A percentile compares a stretch with the other conserved stretches of the same genome.
phyloP scores from a whole-genome alignment of 1,140 invertebrate genomes.

The Drosophila repleta region DNA sequence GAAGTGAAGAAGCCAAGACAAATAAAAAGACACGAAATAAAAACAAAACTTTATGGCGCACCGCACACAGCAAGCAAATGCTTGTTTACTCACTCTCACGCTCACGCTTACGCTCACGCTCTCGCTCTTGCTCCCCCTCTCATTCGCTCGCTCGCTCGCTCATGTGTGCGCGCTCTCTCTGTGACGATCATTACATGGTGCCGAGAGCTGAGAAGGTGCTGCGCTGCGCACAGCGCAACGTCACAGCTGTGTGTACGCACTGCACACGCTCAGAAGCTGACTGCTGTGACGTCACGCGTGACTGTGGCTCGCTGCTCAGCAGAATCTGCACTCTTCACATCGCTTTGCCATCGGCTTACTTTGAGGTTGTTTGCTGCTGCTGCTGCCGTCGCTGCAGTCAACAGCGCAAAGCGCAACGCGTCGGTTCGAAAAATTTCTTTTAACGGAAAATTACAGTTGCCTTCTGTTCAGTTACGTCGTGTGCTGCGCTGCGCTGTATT shows the following conservation, averaged over 20 bases:
- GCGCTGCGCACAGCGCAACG: background rate
- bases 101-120: conserved; percentile 4
- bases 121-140: background rate
- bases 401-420: conserved; percentile 65
- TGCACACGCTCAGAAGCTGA: background rate
- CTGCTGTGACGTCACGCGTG: conserved; percentile 20
- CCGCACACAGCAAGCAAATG: conserved; percentile 28
- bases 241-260: background rate
- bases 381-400: conserved; percentile 55
- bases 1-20: conserved; percentile 62
- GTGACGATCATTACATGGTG: background rate
- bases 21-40: conserved; percentile 58
- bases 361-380: conserved; percentile 32
- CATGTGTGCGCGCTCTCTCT: background rate
- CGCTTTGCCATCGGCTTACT: conserved; percentile 38
- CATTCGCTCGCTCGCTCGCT: conserved; percentile 10
- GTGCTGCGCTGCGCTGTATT: too few relatives aligned
- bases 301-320: background rate
- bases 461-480: conserved; percentile 17
- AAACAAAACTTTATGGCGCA: conserved; percentile 53
- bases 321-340: conserved; percentile 1
- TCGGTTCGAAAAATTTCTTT: conserved; percentile 44
- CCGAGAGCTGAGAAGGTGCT: conserved; percentile 3
- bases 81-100: conserved; percentile 20
- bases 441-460: conserved; percentile 71